Evolutionary conservation across 2,113 vertebrate genomes (phyloP).

Genomic region (Cyphomyrus plagiostoma): DNA sequence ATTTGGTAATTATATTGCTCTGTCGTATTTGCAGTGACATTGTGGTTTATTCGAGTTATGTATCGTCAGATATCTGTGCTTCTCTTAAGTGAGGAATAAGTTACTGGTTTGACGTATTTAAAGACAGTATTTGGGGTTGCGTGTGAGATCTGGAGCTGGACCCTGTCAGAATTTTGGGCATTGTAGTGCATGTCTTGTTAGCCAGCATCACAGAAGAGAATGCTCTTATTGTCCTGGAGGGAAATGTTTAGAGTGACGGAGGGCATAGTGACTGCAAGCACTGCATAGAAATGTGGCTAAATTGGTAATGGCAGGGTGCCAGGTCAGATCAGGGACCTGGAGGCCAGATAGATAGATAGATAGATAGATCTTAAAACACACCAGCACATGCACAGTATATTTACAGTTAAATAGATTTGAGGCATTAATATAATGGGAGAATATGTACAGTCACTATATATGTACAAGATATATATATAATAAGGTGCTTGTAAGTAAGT

Average conservation of each 20-base stretch:
- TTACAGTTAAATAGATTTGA: too few species aligned
- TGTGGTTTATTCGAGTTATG: not conserved
- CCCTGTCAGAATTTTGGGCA: not conserved
- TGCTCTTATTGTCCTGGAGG: not conserved
- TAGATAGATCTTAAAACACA: too few species aligned
- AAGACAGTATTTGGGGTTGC: not conserved
- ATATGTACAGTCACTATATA: too few species aligned
- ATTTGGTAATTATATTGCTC: not conserved
- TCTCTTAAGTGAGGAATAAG: not conserved
- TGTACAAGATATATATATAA: too few species aligned
- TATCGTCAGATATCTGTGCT: not conserved
- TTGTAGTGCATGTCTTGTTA: not conserved
- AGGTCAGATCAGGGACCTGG: not conserved
- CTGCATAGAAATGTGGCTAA: not conserved
- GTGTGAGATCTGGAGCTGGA: not conserved
- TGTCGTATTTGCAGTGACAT: not conserved
- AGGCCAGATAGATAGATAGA: too few species aligned
- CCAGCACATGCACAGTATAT: too few species aligned
- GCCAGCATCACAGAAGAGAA: not conserved
- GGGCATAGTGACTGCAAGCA: not conserved
- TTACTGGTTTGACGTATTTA: not conserved
- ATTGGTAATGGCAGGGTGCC: not conserved
- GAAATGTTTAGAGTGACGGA: not conserved
- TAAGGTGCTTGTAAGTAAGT: too few species aligned
- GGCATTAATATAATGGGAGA: too few species aligned